These are phyloP conservation scores for Hoplostethus atlanticus DNA, from an alignment of 2,797 vertebrate species.

Conservation along the genomic window DNA sequence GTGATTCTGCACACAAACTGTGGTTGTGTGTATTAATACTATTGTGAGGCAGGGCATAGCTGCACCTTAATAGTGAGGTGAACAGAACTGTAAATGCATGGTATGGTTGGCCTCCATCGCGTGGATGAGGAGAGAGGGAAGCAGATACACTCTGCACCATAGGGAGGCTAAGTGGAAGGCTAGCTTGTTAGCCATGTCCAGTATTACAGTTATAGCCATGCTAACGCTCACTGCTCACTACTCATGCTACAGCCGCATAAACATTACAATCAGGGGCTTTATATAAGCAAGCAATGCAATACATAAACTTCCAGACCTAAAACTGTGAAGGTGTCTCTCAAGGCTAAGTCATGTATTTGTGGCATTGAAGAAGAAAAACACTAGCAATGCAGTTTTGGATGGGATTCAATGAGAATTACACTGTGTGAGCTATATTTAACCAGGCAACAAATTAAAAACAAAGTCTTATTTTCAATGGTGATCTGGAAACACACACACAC, in stretches of 20 bases:
- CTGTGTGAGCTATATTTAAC: constrained; percentile 26
- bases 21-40: constrained; percentile 15
- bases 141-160: constrained; percentile 48
- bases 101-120: constrained; percentile 63
- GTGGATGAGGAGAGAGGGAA: constrained; percentile 53
- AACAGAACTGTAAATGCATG: constrained; percentile 61
- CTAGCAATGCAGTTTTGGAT: not conserved
- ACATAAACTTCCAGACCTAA: not conserved
- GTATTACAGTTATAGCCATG: not conserved
- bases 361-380: not conserved
- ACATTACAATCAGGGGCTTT: not conserved
- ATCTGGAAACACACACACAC: not conserved
- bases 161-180: constrained; percentile 10
- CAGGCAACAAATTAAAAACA: constrained; percentile 32
- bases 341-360: not conserved
- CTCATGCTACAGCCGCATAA: not conserved
- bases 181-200: constrained; percentile 20
- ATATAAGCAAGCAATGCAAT: not conserved
- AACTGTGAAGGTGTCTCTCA: not conserved
- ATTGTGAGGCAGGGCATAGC: constrained; percentile 23
- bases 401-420: constrained; percentile 11
- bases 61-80: constrained; percentile 38
- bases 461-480: constrained; percentile 6
- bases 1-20: constrained; percentile 12
- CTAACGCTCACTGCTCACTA: not conserved